Evolutionary conservation across 2,797 vertebrate species (phyloP).

Genomic region (Trachops cirrhosus): DNA sequence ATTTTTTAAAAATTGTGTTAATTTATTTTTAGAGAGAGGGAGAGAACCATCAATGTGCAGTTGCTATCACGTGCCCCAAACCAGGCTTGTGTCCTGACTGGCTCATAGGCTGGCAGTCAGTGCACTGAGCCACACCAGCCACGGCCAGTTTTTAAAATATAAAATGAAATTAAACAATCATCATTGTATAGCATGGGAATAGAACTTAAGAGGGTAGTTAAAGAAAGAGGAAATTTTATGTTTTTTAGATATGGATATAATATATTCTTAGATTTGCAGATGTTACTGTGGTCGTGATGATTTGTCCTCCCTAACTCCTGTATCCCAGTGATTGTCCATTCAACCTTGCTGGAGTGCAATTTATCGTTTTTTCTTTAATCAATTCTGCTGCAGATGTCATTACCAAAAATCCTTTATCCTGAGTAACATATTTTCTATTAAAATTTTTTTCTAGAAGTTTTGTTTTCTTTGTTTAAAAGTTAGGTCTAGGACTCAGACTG

Average conservation of each 20-base stretch:
- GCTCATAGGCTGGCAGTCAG: no score
- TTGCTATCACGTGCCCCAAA: no score
- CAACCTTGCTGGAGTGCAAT: not conserved
- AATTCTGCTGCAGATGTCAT: not conserved
- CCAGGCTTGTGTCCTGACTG: no score
- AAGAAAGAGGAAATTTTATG: not conserved
- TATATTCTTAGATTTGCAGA: not conserved
- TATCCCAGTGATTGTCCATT: not conserved
- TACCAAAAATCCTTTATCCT: not conserved
- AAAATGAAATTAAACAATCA: not conserved
- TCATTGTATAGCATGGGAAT: not conserved
- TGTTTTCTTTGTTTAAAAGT: not conserved
- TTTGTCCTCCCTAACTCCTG: not conserved
- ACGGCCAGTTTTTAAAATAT: not conserved
- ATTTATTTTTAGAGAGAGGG: no score
- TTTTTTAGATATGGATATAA: not conserved
- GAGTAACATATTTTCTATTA: not conserved
- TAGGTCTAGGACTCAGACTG: not conserved
- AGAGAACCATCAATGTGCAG: no score
- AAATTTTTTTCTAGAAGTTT: not conserved
- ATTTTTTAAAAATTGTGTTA: no score
- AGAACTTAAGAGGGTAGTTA: not conserved
- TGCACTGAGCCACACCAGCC: no score
- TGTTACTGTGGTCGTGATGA: not conserved
- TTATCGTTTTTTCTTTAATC: not conserved